phyloP scores from a whole-genome alignment of 1,140 invertebrate genomes.

The Stenopsyche tienmushanensis region DNA sequence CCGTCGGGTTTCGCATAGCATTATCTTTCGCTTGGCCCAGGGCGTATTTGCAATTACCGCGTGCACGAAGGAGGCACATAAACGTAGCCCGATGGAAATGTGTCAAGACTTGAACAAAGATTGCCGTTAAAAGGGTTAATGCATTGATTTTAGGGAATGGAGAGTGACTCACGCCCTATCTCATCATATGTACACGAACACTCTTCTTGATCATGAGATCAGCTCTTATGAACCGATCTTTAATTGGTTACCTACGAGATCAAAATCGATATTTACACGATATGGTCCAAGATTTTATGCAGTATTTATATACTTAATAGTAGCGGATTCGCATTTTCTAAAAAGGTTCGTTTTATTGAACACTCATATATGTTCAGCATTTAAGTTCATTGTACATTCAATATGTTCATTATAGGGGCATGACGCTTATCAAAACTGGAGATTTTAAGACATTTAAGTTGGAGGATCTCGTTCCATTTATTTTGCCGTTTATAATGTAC shows the following conservation, averaged over 20 bases:
- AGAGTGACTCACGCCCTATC: constrained; percentile 75
- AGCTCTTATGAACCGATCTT: constrained; percentile 66
- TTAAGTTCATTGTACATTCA: too few relatives aligned
- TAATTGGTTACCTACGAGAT: constrained; percentile 13
- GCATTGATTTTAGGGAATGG: constrained; percentile 70
- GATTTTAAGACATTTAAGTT: too few relatives aligned
- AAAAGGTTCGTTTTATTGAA: neutral
- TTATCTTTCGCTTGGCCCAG: too few relatives aligned
- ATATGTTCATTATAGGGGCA: too few relatives aligned
- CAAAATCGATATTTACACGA: constrained; percentile 9
- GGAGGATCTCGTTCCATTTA: neutral
- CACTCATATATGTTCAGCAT: too few relatives aligned
- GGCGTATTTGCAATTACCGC: too few relatives aligned
- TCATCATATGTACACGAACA: constrained; percentile 81
- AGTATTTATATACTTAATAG: constrained; percentile 4
- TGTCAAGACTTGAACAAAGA: neutral
- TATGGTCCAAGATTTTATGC: constrained; percentile 23
- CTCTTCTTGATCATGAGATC: constrained; percentile 74
- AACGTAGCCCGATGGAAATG: too few relatives aligned
- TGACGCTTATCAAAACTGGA: too few relatives aligned
- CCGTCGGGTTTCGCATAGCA: too few relatives aligned
- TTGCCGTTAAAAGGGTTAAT: neutral
- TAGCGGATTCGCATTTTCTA: constrained; percentile 1
- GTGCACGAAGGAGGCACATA: neutral
- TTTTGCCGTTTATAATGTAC: constrained; percentile 55